Evolutionary conservation across 1,140 invertebrate genomes (phyloP).

Genomic region (Limonius californicus): DNA sequence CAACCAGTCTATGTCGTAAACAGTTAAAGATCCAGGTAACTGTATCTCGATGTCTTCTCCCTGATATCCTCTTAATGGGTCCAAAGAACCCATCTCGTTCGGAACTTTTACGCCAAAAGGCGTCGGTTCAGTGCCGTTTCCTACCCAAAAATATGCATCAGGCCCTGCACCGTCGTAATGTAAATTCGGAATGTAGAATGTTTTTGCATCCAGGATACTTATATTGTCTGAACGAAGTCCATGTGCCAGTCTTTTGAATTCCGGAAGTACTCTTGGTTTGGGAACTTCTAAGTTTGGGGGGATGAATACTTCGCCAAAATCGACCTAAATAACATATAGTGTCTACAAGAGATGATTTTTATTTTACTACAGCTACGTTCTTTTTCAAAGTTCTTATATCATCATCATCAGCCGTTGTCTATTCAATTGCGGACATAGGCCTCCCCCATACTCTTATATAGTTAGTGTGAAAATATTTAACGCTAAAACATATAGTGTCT

Average conservation of each 20-base stretch:
- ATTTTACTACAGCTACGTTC: no score
- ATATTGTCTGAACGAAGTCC: slow-evolving; percentile 86
- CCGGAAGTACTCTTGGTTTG: slow-evolving; percentile 69
- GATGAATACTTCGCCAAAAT: slow-evolving; percentile 81
- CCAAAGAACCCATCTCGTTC: slow-evolving; percentile 80
- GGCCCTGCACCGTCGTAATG: slow-evolving; percentile 87
- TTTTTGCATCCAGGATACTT: slow-evolving; percentile 85
- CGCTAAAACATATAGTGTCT: no score
- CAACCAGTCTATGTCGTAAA: slow-evolving; percentile 91
- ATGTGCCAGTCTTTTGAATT: slow-evolving; percentile 81
- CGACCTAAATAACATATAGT: slow-evolving; percentile 59
- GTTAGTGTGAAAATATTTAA: no score
- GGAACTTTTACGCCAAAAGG: slow-evolving; percentile 83
- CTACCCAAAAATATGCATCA: slow-evolving; percentile 92
- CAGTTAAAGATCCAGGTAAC: slow-evolving; percentile 77
- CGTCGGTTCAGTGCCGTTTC: slow-evolving; percentile 76
- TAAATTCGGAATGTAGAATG: slow-evolving; percentile 88
- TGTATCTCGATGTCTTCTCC: slow-evolving; percentile 89
- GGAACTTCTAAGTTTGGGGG: slow-evolving; percentile 70
- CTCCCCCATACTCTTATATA: no score
- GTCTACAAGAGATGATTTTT: no score
- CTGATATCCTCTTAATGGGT: slow-evolving; percentile 75
- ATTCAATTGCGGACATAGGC: no score
- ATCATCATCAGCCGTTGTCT: no score
- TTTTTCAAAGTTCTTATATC: no score